Base-by-base conservation (phyloP, 2,113 vertebrate genomes). In the Tetrax tetrax region DNA sequence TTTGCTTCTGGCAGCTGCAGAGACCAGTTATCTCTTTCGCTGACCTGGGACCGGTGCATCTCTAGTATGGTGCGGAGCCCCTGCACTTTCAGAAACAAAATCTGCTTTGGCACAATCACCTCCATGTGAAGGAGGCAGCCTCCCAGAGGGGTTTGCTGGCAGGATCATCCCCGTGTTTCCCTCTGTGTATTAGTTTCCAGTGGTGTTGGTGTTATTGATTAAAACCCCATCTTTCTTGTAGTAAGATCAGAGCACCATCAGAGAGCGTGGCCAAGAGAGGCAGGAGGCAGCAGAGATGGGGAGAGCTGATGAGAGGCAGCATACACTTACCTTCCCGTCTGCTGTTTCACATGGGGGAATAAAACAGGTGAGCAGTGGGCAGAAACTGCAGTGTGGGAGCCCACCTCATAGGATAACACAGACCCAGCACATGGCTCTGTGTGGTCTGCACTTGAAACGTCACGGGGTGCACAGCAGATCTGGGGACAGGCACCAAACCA, bases 371-470 rank as follows among this genome's bases (percentile, higher is more conserved):
- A 48, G 29, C 43, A 37, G 51, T 35, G 12, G n/a, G 27, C 35
- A 68, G 41, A 9, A 35, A 2, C 25, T 11, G 60, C 28, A 7
- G n/a, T 4, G 33, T 8, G n/a, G 79, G 65, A 83, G 4, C 23
- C 23, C 3, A 3, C n/a, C n/a, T 19, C 4, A 1, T 6, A 21
- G 59, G 43, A 12, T 4, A 56, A 41, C 45, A 31, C 7, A 23
- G 35, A 31, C 41, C 35, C 7, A 7, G 13, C 35, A 37, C 0
- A 1, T 38, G 48, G 80, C 75, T 56, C 15, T 33, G 31, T 4
- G 3, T 27, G 53, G 60, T 29, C 78, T 41, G 68, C 0, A 1
- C 13, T n/a, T 37, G 70, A 75, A 76, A 48, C 41, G 18, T 18
- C 35, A 14, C 35, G 7, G 15, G 60, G 35, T 4, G 1, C 4